Percentiles rank a stretch among this genome's conserved stretches.
These are phyloP conservation scores for Apostichopus leukothele DNA, from an alignment of 53 echinoderm and acorn worm genomes.

Conservation along the genomic window DNA sequence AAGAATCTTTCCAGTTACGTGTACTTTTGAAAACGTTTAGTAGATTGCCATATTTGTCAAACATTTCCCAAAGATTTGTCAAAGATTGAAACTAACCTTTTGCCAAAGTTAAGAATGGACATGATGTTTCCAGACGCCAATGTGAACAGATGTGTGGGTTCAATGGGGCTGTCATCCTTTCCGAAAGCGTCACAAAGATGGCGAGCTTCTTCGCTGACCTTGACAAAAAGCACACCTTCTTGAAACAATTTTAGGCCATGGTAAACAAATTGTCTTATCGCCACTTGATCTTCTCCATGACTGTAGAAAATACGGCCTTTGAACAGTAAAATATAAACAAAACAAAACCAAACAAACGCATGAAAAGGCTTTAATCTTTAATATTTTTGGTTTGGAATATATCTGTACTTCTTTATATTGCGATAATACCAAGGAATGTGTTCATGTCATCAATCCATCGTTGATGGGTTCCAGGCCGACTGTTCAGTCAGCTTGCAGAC, in stretches of 20 bases:
- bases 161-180: not conserved
- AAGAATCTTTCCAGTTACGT: no score
- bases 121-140: conserved; percentile 26
- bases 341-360: no score
- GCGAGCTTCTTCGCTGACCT: conserved; percentile 27
- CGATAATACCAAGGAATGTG: no score
- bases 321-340: not conserved
- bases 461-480: no score
- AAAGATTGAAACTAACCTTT: not conserved
- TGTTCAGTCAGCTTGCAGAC: no score
- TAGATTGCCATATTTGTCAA: no score
- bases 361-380: no score
- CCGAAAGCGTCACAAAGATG: conserved; percentile 26
- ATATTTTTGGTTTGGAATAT: no score
- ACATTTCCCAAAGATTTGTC: no score
- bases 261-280: not conserved
- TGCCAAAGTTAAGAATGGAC: conserved; percentile 36
- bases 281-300: conserved; percentile 12
- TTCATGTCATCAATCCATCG: no score
- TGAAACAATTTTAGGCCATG: conserved; percentile 8
- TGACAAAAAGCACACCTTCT: not conserved
- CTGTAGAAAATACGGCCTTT: conserved; percentile 28
- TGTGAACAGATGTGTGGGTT: not conserved
- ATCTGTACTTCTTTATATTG: no score
- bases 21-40: no score